A percentile compares a stretch with the other conserved stretches of the same genome.
Evolutionary conservation across 1,140 invertebrate species (phyloP).

Genomic region (Cecropterus lyciades): DNA sequence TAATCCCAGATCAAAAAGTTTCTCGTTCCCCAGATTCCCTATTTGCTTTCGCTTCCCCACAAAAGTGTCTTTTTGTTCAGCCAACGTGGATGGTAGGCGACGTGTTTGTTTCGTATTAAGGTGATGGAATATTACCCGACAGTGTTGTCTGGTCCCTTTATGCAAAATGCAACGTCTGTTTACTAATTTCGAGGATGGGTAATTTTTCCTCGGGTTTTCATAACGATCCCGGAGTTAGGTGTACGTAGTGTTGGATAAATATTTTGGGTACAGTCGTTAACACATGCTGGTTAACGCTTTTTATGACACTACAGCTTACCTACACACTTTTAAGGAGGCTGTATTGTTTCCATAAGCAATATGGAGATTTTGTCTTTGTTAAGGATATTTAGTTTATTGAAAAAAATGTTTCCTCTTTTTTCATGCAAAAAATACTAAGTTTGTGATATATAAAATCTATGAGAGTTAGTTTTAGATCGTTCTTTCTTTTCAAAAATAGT

Average conservation of each 20-base stretch:
- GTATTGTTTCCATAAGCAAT: too few species aligned
- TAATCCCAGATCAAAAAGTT: slow-evolving; percentile 35
- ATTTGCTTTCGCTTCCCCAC: slow-evolving; percentile 34
- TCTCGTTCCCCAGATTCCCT: slow-evolving; percentile 29
- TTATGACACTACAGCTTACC: too few species aligned
- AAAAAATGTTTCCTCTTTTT: too few species aligned
- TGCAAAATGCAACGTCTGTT: slow-evolving; percentile 37
- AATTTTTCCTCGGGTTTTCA: slow-evolving; percentile 33
- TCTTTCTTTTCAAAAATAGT: too few species aligned
- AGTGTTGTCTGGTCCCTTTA: slow-evolving; percentile 33
- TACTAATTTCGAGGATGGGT: slow-evolving; percentile 35
- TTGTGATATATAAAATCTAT: too few species aligned
- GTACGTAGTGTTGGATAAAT: not conserved
- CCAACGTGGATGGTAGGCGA: slow-evolving; percentile 18
- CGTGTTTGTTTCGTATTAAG: slow-evolving; percentile 28
- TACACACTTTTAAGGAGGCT: too few species aligned
- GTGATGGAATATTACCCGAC: slow-evolving; percentile 34
- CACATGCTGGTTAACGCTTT: too few species aligned
- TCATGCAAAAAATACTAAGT: too few species aligned
- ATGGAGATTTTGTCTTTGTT: too few species aligned
- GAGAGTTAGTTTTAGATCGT: too few species aligned
- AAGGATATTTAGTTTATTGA: too few species aligned
- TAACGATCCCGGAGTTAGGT: slow-evolving; percentile 5
- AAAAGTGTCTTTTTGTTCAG: slow-evolving; percentile 29
- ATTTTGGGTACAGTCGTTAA: too few species aligned